A percentile compares a stretch with the other conserved stretches of the same genome.
Conservation (phyloP, 2,113 vertebrate species). For the Macaca nemestrina region DNA sequence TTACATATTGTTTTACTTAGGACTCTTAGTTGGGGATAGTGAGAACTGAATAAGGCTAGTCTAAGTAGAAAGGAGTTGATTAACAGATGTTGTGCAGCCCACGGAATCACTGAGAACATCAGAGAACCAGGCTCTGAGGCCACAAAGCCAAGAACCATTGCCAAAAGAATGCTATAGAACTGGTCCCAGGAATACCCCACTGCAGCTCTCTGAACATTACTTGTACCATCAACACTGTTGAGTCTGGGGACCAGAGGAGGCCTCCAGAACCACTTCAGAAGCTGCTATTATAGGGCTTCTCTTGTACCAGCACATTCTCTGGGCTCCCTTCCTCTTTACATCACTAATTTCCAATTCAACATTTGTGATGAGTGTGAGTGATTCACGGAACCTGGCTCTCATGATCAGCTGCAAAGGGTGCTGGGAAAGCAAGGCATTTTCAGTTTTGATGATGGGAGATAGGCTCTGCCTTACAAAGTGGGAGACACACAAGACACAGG, state of each 20-base stretch:
- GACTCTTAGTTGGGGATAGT: background rate
- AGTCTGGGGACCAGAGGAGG: background rate
- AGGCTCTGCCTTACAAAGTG: background rate
- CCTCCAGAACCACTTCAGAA: background rate
- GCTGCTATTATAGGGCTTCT: background rate
- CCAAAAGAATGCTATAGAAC: background rate
- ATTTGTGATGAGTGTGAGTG: background rate
- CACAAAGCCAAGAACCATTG: background rate
- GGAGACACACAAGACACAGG: background rate
- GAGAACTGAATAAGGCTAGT: background rate
- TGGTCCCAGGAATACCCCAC: background rate
- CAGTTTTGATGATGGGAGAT: background rate
- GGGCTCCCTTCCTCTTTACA: background rate
- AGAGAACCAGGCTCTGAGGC: background rate
- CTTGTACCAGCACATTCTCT: background rate
- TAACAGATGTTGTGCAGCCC: background rate
- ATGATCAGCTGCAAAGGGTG: background rate
- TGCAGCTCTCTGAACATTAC: fast-evolving
- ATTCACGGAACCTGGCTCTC: background rate
- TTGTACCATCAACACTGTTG: background rate
- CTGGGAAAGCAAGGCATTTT: background rate
- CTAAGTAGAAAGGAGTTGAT: background rate
- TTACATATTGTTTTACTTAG: background rate
- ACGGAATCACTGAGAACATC: background rate
- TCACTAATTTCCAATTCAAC: background rate